Evolutionary conservation across 35 echinoderm and acorn worm species (phyloP), one percentile per base, ranked within the genome.

Genomic region (Amphiura filiformis): DNA sequence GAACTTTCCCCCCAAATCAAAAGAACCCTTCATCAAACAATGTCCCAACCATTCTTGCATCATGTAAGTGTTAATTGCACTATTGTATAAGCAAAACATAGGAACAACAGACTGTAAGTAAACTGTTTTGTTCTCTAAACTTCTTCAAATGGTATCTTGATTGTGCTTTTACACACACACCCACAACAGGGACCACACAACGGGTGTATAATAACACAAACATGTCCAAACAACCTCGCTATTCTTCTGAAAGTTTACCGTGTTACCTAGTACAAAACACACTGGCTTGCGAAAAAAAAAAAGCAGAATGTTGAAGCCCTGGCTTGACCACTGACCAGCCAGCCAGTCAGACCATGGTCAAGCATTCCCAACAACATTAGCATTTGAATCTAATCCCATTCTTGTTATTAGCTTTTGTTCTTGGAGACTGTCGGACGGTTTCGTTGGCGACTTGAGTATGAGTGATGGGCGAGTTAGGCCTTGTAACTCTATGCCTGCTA

Each of bases 331-430:
- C 4, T 47, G 17, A 47, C 17, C 41, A 4, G 41, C 17, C 41
- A 17, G 5, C 41, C 61, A 15, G 11, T 18, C 61, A 15, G 15
- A 70, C 61, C 61, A 70, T 70, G 61, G 61, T 70, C 61, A 65
- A 70, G 14, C 47, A 85, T 85, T 57, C 11, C 28, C 81, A 40
- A 39, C 23, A 65, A 38, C 57, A 83, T 90, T 76, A 76, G 81
- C 70, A 84, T 90, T 56, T 84, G 81, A 90, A 90, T 47, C 35
- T 90, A 90, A 90, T 90, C 80, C 80, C 81, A 90, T 90, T 65
- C 75, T 30, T 33, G 20, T 85, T 84, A 78, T 77, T 90, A 83
- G 80, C 79, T 82, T 90, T 90, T 36, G n/a, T 83, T 90, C 80
- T 31, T 22, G 20, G 52, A 40, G 37, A 61, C 57, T 40, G 44